phyloP scores from a whole-genome alignment of 2,888 invertebrate species.

The Gibbula magus region DNA sequence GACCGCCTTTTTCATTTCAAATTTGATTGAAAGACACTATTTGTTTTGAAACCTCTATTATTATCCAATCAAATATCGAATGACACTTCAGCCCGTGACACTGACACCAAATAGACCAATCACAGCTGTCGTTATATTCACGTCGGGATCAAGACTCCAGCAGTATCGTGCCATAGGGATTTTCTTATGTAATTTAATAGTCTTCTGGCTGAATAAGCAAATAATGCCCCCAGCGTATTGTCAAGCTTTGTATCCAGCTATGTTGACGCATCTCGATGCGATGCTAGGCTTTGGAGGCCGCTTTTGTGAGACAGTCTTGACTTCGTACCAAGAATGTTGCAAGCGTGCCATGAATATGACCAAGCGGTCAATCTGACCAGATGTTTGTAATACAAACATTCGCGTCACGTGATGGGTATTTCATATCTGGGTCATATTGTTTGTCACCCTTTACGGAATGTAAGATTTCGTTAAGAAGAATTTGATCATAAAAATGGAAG shows the following conservation, averaged over 20 bases:
- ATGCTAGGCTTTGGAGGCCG: not conserved
- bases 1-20: too few species aligned
- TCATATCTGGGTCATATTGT: too few species aligned
- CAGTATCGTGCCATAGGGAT: not conserved
- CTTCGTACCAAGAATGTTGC: not conserved
- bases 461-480: too few species aligned
- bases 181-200: slow-evolving; percentile 20
- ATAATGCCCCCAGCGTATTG: slow-evolving; percentile 14
- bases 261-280: not conserved
- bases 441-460: too few species aligned
- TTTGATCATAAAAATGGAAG: too few species aligned
- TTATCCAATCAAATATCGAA: slow-evolving; percentile 8
- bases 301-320: not conserved
- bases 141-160: not conserved
- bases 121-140: not conserved
- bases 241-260: not conserved
- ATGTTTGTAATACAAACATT: too few species aligned
- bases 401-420: too few species aligned
- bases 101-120: not conserved
- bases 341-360: too few species aligned
- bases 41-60: not conserved
- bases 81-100: slow-evolving; percentile 10
- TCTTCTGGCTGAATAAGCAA: slow-evolving; percentile 6
- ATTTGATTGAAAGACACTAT: too few species aligned
- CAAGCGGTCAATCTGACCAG: too few species aligned